Conservation (phyloP, 2,797 vertebrate genomes). For the Pristis pectinata region DNA sequence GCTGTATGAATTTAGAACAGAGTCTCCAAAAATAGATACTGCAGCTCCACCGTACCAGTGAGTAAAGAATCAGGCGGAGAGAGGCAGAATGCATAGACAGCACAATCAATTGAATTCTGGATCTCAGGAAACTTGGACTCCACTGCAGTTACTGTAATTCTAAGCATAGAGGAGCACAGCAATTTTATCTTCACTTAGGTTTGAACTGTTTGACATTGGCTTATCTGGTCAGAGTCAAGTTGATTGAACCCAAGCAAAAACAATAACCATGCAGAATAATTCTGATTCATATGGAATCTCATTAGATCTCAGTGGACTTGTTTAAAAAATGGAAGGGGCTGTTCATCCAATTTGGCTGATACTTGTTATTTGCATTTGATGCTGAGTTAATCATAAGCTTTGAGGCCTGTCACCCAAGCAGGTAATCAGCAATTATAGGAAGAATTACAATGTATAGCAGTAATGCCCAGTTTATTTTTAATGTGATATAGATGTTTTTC, state of each 20-base stretch:
- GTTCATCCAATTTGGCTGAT: neutral
- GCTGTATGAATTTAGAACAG: neutral
- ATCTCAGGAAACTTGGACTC: neutral
- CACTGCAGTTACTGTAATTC: slow-evolving; percentile 24
- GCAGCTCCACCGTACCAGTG: neutral
- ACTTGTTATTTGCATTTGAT: neutral
- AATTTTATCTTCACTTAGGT: neutral
- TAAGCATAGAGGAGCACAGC: slow-evolving; percentile 9
- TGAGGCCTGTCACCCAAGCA: neutral
- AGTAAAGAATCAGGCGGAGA: neutral
- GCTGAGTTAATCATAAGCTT: slow-evolving; percentile 17
- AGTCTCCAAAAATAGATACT: neutral
- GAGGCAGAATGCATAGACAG: neutral
- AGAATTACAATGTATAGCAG: neutral
- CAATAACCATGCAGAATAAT: neutral
- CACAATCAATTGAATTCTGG: slow-evolving; percentile 6
- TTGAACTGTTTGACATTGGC: neutral
- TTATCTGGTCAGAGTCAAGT: neutral
- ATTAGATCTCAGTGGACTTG: neutral
- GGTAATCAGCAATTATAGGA: neutral
- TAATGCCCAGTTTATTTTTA: neutral
- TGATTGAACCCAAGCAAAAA: neutral
- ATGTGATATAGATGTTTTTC: neutral
- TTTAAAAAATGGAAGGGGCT: neutral
- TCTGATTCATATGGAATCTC: neutral